A percentile compares a stretch with the other conserved stretches of the same genome.
Evolutionary conservation across 2,113 vertebrate genomes (phyloP).

Genomic region (Psephotus haematonotus): DNA sequence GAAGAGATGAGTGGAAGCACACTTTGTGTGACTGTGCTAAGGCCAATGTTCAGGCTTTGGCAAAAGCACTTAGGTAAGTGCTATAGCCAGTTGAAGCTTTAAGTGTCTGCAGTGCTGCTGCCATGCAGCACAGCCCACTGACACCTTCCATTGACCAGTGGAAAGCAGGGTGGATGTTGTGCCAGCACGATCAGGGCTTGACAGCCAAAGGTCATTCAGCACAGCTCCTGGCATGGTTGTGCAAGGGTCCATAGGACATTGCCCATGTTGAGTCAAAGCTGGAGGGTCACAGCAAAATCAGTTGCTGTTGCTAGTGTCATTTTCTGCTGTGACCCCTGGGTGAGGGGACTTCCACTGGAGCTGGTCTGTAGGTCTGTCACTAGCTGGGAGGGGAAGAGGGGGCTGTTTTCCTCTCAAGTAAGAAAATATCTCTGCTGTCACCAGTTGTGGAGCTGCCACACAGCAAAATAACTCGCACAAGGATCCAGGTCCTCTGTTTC

Average conservation of each 20-base stretch:
- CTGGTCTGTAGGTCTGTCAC: neutral
- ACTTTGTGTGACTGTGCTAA: neutral
- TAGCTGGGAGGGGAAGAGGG: neutral
- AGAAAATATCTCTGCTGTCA: neutral
- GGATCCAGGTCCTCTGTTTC: neutral
- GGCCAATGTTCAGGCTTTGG: neutral
- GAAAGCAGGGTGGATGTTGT: neutral
- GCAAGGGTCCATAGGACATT: neutral
- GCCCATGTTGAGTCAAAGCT: neutral
- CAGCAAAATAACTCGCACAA: no score
- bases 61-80: neutral
- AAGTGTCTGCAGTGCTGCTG: neutral
- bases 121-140: rapidly evolving
- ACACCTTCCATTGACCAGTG: no score
- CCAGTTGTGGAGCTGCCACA: no score
- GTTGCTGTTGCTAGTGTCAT: neutral
- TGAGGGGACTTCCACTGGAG: neutral
- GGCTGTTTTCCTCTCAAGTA: neutral
- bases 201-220: neutral
- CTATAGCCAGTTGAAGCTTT: neutral
- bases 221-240: neutral
- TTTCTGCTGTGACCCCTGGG: neutral
- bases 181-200: no score
- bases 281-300: neutral
- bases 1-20: neutral